These are phyloP conservation scores for Pseudomugil gertrudae DNA, from an alignment of 2,797 vertebrate genomes.

Conservation along the genomic window DNA sequence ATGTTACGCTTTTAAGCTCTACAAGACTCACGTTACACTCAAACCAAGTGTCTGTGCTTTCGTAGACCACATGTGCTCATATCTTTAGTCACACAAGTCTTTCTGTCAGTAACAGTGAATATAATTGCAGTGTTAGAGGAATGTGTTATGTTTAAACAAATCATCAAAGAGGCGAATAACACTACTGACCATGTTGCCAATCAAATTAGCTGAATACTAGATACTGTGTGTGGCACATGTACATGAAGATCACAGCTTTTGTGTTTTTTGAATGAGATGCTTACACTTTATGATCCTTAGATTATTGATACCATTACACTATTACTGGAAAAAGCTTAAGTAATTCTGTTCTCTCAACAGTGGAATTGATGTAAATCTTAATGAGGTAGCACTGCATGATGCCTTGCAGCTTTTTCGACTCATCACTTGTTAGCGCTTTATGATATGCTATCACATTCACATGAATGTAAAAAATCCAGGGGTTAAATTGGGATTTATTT, in stretches of 20 bases:
- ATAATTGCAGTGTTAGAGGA: slow-evolving; percentile 55
- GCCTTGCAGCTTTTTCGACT: slow-evolving; percentile 68
- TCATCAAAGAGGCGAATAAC: slow-evolving; percentile 39
- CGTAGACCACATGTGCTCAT: slow-evolving; percentile 62
- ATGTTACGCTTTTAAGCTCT: slow-evolving; percentile 72
- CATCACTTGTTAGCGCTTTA: slow-evolving; percentile 64
- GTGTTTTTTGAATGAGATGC: slow-evolving; percentile 44
- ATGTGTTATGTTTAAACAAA: slow-evolving; percentile 37
- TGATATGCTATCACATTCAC: slow-evolving; percentile 60
- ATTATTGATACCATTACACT: slow-evolving; percentile 40
- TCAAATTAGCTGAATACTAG: slow-evolving; percentile 33
- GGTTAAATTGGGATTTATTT: slow-evolving; percentile 73
- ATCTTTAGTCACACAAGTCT: slow-evolving; percentile 51
- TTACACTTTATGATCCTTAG: slow-evolving; percentile 33
- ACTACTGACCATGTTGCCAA: slow-evolving; percentile 26
- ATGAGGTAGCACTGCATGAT: slow-evolving; percentile 79
- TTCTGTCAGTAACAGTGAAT: slow-evolving; percentile 47
- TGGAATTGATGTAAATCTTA: slow-evolving; percentile 68
- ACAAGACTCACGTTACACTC: slow-evolving; percentile 61
- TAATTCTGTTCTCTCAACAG: slow-evolving; percentile 52
- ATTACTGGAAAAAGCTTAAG: slow-evolving; percentile 37
- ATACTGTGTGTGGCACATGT: slow-evolving; percentile 49
- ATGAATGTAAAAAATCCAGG: slow-evolving; percentile 74
- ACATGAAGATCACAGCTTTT: slow-evolving; percentile 60
- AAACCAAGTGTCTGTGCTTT: slow-evolving; percentile 67